Conservation (phyloP, 2,113 vertebrate species). For the Promerops cafer region DNA sequence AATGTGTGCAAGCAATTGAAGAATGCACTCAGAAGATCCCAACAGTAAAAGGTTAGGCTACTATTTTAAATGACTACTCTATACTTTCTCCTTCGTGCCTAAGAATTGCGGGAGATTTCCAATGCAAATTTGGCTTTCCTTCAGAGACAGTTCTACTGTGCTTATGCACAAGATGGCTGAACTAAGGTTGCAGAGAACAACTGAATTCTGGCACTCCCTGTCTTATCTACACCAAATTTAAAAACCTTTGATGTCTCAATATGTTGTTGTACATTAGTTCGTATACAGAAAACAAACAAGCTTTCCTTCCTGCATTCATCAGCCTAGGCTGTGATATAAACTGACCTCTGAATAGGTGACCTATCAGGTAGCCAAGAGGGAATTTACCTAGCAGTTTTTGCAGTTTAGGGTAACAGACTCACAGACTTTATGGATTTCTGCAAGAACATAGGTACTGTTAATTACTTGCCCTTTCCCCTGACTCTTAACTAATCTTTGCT, state of each 20-base stretch:
- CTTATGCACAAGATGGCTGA: background rate
- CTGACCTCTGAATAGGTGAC: background rate
- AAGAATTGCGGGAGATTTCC: background rate
- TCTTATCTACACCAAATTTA: background rate
- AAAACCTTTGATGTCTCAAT: background rate
- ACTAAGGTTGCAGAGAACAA: background rate
- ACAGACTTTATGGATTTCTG: background rate
- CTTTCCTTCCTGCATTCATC: background rate
- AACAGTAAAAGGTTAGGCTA: background rate
- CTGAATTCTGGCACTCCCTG: background rate
- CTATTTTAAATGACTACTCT: background rate
- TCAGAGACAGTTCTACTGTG: background rate
- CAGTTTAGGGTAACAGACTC: background rate
- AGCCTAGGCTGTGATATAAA: background rate
- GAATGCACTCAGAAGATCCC: background rate
- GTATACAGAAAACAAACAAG: background rate
- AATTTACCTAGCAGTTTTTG: background rate
- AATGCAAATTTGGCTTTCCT: background rate
- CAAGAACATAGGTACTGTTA: background rate
- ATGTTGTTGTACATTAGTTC: background rate
- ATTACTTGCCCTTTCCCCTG: background rate
- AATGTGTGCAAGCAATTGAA: background rate
- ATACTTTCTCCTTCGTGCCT: background rate
- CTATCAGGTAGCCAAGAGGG: background rate
- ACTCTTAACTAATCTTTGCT: background rate